A percentile compares a stretch with the other conserved stretches of the same genome.
phyloP scores from a whole-genome alignment of 2,797 vertebrate genomes.

The Epinephelus awoara region DNA sequence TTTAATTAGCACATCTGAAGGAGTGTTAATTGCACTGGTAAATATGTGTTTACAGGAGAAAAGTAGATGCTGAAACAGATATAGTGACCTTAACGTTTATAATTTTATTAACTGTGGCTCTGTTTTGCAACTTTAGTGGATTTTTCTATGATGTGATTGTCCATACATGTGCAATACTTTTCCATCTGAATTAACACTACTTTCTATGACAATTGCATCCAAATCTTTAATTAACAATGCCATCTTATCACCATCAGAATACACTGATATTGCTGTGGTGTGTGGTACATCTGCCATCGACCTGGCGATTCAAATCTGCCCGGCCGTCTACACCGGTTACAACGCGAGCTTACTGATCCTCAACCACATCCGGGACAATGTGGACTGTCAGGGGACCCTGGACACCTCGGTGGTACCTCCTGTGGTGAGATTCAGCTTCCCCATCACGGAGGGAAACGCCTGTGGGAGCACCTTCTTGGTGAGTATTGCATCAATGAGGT shows the following conservation, averaged over 20 bases:
- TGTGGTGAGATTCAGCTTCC: conserved; percentile 82
- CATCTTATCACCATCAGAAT: conserved; percentile 64
- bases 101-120: not conserved
- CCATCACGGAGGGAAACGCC: conserved; percentile 76
- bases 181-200: not conserved
- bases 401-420: conserved; percentile 72
- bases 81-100: not conserved
- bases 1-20: conserved; percentile 14
- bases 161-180: not conserved
- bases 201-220: not conserved
- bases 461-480: conserved; percentile 83
- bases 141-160: not conserved
- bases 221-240: not conserved
- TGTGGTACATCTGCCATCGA: conserved; percentile 82
- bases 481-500: conserved; percentile 43
- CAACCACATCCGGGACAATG: conserved; percentile 63
- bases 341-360: conserved; percentile 80
- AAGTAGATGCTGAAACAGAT: not conserved
- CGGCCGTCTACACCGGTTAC: conserved; percentile 81
- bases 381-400: conserved; percentile 71
- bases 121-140: not conserved
- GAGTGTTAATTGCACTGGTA: not conserved
- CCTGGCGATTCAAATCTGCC: conserved; percentile 81
- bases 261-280: conserved; percentile 80
- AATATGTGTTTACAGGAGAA: not conserved